Percentiles rank a stretch among this genome's conserved stretches.
Evolutionary conservation across 2,797 vertebrate species (phyloP).

Genomic region (Thripadectes ignobilis): DNA sequence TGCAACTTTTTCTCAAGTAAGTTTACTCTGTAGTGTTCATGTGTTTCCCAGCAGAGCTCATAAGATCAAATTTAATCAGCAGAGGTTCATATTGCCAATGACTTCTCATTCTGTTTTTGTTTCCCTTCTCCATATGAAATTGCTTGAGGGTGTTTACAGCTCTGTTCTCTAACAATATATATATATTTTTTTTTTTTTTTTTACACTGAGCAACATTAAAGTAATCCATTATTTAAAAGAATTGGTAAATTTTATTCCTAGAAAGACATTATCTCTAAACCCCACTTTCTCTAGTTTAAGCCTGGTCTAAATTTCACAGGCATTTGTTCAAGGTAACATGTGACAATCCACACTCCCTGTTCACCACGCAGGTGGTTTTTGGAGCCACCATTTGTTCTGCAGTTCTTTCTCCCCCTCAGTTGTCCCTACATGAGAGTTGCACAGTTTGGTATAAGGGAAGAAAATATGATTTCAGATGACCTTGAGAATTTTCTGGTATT

Average conservation of each 20-base stretch:
- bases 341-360: not conserved
- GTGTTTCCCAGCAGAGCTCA: constrained; percentile 31
- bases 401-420: too few species aligned
- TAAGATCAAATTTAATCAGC: constrained; percentile 53
- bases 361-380: not conserved
- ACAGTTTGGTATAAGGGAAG: not conserved
- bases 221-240: constrained; percentile 32
- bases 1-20: not conserved
- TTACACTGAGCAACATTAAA: not conserved
- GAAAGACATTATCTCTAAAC: not conserved
- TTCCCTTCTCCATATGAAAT: constrained; percentile 36
- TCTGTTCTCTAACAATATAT: not conserved
- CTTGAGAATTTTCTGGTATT: not conserved
- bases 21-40: constrained; percentile 39
- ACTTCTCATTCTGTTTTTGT: constrained; percentile 36
- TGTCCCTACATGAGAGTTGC: not conserved
- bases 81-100: constrained; percentile 11
- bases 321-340: not conserved
- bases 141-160: not conserved
- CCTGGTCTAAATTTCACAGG: not conserved
- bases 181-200: not conserved
- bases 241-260: not conserved
- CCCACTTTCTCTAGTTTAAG: not conserved
- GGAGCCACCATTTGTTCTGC: not conserved
- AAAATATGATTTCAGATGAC: not conserved